Evolutionary conservation across 2,888 invertebrate species (phyloP).

Genomic region (Epinotia bilunana): DNA sequence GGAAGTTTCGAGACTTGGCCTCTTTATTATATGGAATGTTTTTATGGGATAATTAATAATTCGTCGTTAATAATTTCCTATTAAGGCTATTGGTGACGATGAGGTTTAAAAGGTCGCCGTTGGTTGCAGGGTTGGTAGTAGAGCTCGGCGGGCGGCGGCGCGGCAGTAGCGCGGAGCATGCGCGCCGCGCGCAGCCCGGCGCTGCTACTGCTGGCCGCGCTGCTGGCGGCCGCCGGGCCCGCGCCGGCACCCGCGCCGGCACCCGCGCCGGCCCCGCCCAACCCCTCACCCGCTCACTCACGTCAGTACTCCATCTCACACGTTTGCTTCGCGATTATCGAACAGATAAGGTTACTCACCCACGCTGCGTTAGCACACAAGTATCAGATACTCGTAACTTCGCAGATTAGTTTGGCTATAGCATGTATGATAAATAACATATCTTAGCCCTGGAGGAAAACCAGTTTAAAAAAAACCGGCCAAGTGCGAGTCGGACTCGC

Average conservation of each 20-base stretch:
- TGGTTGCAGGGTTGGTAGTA: conserved; percentile 32
- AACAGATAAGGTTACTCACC: no score
- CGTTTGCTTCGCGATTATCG: neutral
- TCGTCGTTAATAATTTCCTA: neutral
- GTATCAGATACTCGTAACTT: no score
- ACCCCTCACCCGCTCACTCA: conserved; percentile 42
- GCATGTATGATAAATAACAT: no score
- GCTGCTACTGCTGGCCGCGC: conserved; percentile 56
- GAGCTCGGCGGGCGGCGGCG: conserved; percentile 11
- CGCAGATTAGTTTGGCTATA: no score
- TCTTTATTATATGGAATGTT: no score
- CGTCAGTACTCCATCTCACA: neutral
- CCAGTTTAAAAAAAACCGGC: no score
- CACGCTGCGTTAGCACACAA: no score
- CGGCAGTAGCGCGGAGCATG: conserved; percentile 43
- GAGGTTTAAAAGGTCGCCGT: neutral
- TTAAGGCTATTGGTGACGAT: neutral
- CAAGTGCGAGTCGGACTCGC: no score
- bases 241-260: conserved; percentile 13
- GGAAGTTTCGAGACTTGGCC: no score
- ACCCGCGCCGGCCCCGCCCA: conserved; percentile 31
- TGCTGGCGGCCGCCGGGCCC: conserved; percentile 49
- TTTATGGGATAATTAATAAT: no score
- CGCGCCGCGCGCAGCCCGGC: conserved; percentile 50
- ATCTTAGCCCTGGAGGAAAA: no score